phyloP scores from a whole-genome alignment of 2,888 invertebrate genomes.

The Chromoteleia sp. region DNA sequence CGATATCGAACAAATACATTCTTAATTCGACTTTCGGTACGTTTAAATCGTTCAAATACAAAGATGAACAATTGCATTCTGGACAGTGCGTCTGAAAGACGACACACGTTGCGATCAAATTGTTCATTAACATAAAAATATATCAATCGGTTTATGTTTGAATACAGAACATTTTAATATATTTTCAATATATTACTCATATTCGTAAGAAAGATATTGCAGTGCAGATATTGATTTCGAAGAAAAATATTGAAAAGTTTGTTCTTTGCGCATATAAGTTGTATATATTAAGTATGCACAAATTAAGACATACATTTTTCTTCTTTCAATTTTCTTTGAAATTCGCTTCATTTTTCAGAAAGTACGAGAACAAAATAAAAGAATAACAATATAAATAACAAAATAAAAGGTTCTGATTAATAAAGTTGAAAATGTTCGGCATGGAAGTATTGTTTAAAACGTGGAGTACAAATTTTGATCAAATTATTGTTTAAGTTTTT shows the following conservation, averaged over 20 bases:
- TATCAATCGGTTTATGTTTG: not conserved
- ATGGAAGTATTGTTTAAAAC: too few relatives aligned
- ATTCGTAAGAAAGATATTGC: constrained; percentile 25
- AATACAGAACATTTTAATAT: constrained; percentile 23
- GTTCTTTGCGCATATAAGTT: constrained; percentile 15
- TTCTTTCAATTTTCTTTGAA: not conserved
- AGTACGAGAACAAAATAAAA: not conserved
- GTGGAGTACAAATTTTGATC: too few relatives aligned
- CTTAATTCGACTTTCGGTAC: not conserved
- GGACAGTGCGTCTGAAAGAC: too few relatives aligned
- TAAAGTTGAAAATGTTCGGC: too few relatives aligned
- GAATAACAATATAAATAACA: too few relatives aligned
- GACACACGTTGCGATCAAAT: not conserved
- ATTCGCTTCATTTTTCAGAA: not conserved
- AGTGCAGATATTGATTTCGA: constrained; percentile 6
- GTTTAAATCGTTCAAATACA: not conserved
- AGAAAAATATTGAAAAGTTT: constrained; percentile 19
- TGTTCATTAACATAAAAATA: constrained; percentile 8
- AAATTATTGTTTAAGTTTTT: too few relatives aligned
- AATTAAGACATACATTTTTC: not conserved
- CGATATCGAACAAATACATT: too few relatives aligned
- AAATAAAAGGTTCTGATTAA: too few relatives aligned
- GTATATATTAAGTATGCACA: constrained; percentile 1
- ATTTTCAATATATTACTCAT: constrained; percentile 26
- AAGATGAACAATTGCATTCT: not conserved